Base-by-base conservation (phyloP, 2,797 vertebrate species). In the Sparidentex hasta region DNA sequence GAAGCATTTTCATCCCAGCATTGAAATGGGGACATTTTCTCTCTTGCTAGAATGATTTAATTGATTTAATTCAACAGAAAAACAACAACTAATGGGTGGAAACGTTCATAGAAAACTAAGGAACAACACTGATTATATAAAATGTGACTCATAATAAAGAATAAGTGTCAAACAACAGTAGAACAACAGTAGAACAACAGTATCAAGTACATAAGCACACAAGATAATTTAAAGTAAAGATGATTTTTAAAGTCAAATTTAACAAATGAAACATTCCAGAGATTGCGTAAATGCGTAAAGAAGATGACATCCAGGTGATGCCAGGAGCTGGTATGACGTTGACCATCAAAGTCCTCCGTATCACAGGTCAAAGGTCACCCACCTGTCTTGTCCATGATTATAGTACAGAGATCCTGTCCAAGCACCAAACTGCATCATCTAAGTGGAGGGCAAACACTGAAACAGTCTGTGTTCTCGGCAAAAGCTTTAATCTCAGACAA, bases 391-490 rank as follows among this genome's bases (percentile, higher is more conserved):
- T 61, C 3, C 12, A 11, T 76, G 13, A 56, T 51, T 52, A 41
- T 13, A 8, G 1, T 56, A 54, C 59, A 38, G 46, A 7, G 33
- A 5, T 38, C 25, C 18, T 11, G 4, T 63, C 58, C 43, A 41
- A 51, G 47, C 2, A 33, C 7, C 4, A 11, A 23, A 7, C n/a
- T n/a, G 44, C 54, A 59, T 12, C 16, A 14, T 41, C 27, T 46
- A 13, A 65, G 44, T 57, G 50, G 47, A 56, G 20, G 13, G 18
- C 64, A 48, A 81, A 82, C 51, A 55, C 27, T 46, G 50, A 79
- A 69, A 56, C 18, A 1, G 23, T 47, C 16, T 65, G 18, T 14
- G 16, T 16, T 55, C 8, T 71, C 41, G 55, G 4, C 20, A 54
- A 54, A 54, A 4, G 21, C 17, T 33, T 25, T 48, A 1, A 11